Base-by-base conservation (phyloP, 64 coral and sea anemone species). In the Anthopleura sola region DNA sequence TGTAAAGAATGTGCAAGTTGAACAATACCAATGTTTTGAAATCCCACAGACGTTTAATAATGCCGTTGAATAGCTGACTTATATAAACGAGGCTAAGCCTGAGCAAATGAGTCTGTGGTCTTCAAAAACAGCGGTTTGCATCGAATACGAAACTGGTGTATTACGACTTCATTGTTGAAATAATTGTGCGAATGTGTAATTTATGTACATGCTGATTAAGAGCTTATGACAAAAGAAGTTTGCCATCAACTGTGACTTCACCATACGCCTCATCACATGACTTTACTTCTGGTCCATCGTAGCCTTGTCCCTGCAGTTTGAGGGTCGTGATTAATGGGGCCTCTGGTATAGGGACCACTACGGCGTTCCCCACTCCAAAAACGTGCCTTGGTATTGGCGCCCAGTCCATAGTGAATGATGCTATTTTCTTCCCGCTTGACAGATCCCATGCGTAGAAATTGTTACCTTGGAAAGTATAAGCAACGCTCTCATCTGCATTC, bases 361-460 rank as follows among this genome's bases (percentile, higher is more conserved):
- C 46, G 26, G 36, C 38, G 20, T 58, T 36, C 40, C 85, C 85
- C 44, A 87, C 51, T 6, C 23, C 46, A 60, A 75, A 58, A 53
- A 87, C 85, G 85, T 87, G 85, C 74, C 46, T 75, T 15, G 85
- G 74, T 6, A 69, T 87, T 29, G 85, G 71, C 58, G 44, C 68
- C 85, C 85, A 87, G 74, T 87, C 85, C 39, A 49, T 53, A 39
- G 85, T 87, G 9, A 87, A 77, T 0, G 68, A 49, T 56, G 85
- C 85, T 36, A 87, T 34, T 32, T 13, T 40, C 26, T 36, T 19
- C 6, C 74, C 31, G 15, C 44, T 49, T 11, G 29, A 23, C 39
- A 87, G 36, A 78, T 87, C 71, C 74, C 85, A 87, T 1, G 74
- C 71, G 85, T 56, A 53, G 75, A 87, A 87, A 13, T 75, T 53